Conservation (phyloP, 2,113 vertebrate species). For the Rhinolophus ferrumequinum region DNA sequence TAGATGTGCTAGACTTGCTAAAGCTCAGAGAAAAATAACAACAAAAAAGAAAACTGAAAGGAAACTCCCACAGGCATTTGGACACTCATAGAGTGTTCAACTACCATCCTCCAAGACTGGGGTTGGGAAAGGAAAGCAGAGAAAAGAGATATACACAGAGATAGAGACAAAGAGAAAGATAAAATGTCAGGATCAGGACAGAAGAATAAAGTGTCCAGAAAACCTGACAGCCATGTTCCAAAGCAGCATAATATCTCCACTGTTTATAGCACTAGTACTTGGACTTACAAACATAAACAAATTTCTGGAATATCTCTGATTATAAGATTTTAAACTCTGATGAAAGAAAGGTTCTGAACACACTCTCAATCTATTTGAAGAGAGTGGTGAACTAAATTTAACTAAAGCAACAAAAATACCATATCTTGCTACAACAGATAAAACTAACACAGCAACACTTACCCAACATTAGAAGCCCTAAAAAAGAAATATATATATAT, state of each 20-base stretch:
- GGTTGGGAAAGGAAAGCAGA: not conserved
- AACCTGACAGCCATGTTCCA: not conserved
- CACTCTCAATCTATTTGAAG: not conserved
- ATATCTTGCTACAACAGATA: not conserved
- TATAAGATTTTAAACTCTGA: not conserved
- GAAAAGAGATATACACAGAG: not conserved
- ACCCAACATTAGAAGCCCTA: not conserved
- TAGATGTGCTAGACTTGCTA: not conserved
- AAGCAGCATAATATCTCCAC: not conserved
- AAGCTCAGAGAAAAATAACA: not conserved
- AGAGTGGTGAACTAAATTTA: not conserved
- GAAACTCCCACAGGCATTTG: not conserved
- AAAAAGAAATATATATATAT: no score
- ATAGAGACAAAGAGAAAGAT: not conserved
- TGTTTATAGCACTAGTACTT: not conserved
- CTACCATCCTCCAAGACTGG: not conserved
- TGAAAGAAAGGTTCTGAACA: not conserved
- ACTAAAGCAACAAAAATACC: not conserved
- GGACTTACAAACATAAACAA: not conserved
- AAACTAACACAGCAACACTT: not conserved
- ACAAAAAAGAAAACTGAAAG: not conserved
- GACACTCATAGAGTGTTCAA: not conserved
- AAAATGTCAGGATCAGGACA: not conserved
- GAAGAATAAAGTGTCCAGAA: not conserved
- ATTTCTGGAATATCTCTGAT: not conserved